Percentiles rank a stretch among this genome's conserved stretches.
Evolutionary conservation across 1,140 invertebrate species (phyloP).

Genomic region (Trichonephila clavipes): DNA sequence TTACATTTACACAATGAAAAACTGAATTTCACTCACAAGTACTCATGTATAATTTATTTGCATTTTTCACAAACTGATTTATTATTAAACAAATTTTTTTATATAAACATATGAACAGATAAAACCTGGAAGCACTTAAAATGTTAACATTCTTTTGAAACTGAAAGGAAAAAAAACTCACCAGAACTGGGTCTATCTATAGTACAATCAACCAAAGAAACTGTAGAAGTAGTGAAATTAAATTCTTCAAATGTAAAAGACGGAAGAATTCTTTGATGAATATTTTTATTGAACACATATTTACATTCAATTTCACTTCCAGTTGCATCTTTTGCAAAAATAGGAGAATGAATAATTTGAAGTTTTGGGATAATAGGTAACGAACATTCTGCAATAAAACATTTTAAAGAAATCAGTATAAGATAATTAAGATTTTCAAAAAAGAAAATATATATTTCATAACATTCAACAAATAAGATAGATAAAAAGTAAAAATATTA

Average conservation of each 20-base stretch:
- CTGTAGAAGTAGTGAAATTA: neutral
- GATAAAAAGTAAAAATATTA: too few relatives aligned
- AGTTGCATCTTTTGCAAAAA: neutral
- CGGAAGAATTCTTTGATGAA: neutral
- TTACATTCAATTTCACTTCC: neutral
- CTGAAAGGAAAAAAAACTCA: neutral
- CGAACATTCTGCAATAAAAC: neutral
- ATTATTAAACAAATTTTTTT: too few relatives aligned
- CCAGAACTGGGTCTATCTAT: neutral
- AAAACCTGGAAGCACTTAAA: too few relatives aligned
- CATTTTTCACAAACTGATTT: too few relatives aligned
- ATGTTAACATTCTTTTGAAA: too few relatives aligned
- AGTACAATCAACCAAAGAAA: neutral
- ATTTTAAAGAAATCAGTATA: neutral
- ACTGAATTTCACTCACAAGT: too few relatives aligned
- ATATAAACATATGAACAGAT: too few relatives aligned
- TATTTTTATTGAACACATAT: slow-evolving; percentile 2
- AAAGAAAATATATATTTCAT: too few relatives aligned
- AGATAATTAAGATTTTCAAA: too few relatives aligned
- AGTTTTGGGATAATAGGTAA: neutral
- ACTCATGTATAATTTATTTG: too few relatives aligned
- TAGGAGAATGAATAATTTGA: slow-evolving; percentile 43
- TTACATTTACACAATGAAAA: too few relatives aligned
- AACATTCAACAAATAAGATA: too few relatives aligned
- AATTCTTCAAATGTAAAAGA: slow-evolving; percentile 38